A percentile compares a stretch with the other conserved stretches of the same genome.
Conservation (phyloP, 2,113 vertebrate genomes). For the Lampris incognitus region DNA sequence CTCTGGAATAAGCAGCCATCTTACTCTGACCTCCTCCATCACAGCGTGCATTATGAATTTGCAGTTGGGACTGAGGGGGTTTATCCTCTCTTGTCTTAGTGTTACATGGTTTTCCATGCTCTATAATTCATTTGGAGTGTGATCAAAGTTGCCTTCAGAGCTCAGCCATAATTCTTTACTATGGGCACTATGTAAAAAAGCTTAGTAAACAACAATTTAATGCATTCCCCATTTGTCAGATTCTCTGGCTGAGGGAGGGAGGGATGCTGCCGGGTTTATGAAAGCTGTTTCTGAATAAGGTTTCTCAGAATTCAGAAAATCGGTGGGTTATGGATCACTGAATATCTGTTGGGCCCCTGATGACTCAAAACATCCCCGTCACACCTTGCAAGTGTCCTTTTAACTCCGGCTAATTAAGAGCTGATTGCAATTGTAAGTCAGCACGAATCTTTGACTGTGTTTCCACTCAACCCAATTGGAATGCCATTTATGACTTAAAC, state of each 20-base stretch:
- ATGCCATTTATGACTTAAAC: conserved; percentile 73
- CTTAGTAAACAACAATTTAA: conserved; percentile 15
- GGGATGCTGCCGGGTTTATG: not conserved
- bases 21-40: not conserved
- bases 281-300: not conserved
- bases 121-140: conserved; percentile 65
- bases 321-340: not conserved
- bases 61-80: conserved; percentile 15
- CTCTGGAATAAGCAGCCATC: conserved; percentile 5
- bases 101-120: conserved; percentile 34
- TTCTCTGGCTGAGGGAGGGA: not conserved
- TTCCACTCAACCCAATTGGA: conserved; percentile 53
- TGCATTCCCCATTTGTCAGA: not conserved
- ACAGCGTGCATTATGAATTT: not conserved
- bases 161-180: not conserved
- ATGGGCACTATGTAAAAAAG: not conserved
- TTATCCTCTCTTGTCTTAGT: conserved; percentile 19
- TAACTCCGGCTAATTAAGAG: conserved; percentile 19
- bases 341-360: not conserved
- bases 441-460: no score
- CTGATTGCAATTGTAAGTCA: not conserved
- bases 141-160: conserved; percentile 62
- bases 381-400: conserved; percentile 22
- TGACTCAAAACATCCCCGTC: not conserved
- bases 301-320: not conserved